Evolutionary conservation across 2,888 invertebrate genomes (phyloP).

Genomic region (Mimachlamys varia): DNA sequence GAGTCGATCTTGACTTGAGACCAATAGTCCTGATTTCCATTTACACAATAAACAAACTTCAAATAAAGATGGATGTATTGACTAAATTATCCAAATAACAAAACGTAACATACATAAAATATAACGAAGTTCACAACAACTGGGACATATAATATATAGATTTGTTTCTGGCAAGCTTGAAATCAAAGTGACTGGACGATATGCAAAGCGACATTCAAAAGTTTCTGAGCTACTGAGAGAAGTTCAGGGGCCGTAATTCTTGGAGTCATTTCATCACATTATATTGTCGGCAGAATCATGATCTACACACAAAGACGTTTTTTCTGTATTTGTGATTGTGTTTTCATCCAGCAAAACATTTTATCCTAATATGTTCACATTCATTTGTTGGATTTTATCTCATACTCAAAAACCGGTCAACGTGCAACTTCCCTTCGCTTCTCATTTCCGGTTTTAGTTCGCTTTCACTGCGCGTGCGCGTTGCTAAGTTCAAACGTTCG

Average conservation of each 20-base stretch:
- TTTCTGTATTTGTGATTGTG: no score
- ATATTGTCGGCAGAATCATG: no score
- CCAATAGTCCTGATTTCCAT: background rate
- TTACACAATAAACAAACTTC: background rate
- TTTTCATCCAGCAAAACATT: no score
- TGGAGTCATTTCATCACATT: no score
- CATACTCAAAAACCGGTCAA: slow-evolving; percentile 21
- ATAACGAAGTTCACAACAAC: background rate
- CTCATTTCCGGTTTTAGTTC: slow-evolving; percentile 2
- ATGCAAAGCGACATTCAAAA: background rate
- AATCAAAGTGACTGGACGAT: slow-evolving; percentile 8
- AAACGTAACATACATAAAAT: background rate
- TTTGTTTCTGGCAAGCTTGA: background rate
- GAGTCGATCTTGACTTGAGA: no score
- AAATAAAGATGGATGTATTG: background rate
- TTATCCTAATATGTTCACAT: no score
- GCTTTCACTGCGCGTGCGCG: background rate
- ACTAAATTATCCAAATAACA: slow-evolving; percentile 28
- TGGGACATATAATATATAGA: background rate
- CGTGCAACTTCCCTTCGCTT: background rate
- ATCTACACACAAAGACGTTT: no score
- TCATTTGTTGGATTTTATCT: background rate
- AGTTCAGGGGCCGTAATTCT: no score
- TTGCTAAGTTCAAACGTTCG: slow-evolving; percentile 17
- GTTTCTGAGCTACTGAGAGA: background rate